These are phyloP conservation scores for Syrrhaptes paradoxus DNA, from an alignment of 2,113 vertebrate genomes.

Conservation along the genomic window DNA sequence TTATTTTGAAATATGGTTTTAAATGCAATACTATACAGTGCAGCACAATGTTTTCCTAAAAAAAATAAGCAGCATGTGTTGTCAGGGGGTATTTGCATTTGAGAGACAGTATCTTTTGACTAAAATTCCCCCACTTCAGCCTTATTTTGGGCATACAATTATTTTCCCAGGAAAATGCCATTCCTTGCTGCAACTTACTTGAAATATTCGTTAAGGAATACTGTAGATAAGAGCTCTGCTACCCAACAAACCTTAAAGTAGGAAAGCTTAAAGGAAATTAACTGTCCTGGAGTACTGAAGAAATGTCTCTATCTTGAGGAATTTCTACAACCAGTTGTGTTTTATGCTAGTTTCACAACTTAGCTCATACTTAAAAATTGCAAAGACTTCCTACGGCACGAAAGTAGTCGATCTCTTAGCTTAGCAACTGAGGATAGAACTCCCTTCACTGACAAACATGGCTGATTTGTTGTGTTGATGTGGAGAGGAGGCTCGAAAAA, in stretches of 20 bases:
- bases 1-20: neutral
- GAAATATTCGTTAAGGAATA: neutral
- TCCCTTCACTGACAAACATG: neutral
- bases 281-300: neutral
- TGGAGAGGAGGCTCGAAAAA: neutral
- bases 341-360: neutral
- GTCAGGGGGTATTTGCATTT: rapidly evolving
- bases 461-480: neutral
- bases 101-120: neutral
- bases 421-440: neutral
- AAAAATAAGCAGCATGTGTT: neutral
- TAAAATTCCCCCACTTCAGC: neutral
- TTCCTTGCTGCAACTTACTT: neutral
- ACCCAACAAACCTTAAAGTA: neutral
- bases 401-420: neutral
- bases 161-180: neutral
- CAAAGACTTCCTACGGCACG: neutral
- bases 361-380: neutral
- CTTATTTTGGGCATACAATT: neutral
- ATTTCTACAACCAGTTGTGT: neutral
- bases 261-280: neutral
- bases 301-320: neutral
- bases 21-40: neutral
- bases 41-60: neutral
- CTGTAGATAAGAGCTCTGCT: rapidly evolving